Base-by-base conservation (phyloP, 2,113 vertebrate species). In the Gymnorhina tibicen region DNA sequence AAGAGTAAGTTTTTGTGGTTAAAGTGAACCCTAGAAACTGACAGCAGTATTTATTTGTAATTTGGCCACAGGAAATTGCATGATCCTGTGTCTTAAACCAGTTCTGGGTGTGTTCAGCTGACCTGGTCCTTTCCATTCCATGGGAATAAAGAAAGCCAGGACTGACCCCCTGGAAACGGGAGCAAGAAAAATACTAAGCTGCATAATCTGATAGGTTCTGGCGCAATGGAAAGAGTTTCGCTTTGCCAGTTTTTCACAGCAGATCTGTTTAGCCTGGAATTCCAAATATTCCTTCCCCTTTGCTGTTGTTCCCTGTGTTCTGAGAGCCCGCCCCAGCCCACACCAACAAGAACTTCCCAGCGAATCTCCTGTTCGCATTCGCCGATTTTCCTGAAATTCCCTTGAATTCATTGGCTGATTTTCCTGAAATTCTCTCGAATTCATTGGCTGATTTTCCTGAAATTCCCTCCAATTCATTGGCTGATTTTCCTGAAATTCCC, bases 111-210 rank as follows among this genome's bases (percentile, higher is more conserved):
- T 39, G 3, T 13, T 55, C 58, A 68, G 49, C 23, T 63, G 33
- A 21, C 0, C 1, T 5, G 6, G 9, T 69, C 16, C 11, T 70
- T 72, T 27, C 56, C 14, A 6, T 59, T 37, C 23, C 9, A 3
- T 18, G 32, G 23, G 73, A 63, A 58, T 35, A 41, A 37, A 44
- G 18, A 27, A 53, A 87, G 13, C 11, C 7, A 3, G 46, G 30
- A 33, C 3, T 44, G 52, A 59, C 3, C 3, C 11, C 24, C 15
- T 47, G 1, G 11, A 49, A 76, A 47, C 1, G 35, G 6, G 9
- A 28, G 23, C 15, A 35, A 60, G 44, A 35, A 52, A 56, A 85
- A 41, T 13, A 23, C 3, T 13, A 12, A 75, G 2, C 9, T 62
- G 23, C 27, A 12, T 41, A n/a, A 60, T 37, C 26, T 32, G 33